phyloP scores from a whole-genome alignment of 2,113 vertebrate species.

The Prietella phreatophila region DNA sequence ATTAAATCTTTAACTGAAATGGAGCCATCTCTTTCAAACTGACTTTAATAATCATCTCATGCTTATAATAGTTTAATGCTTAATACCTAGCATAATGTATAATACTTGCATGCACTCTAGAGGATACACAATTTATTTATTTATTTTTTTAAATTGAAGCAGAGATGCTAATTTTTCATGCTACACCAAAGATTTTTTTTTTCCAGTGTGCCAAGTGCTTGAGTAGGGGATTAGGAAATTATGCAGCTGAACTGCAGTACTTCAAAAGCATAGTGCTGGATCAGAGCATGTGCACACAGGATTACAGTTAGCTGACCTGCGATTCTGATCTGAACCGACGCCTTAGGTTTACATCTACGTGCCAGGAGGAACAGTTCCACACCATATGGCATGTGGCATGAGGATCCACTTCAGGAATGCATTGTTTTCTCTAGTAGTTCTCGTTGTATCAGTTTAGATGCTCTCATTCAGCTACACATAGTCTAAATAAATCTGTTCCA shows the following conservation, averaged over 20 bases:
- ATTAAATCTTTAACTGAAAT: neutral
- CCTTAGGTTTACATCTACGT: constrained; percentile 22
- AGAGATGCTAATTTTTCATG: neutral
- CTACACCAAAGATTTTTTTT: constrained; percentile 1
- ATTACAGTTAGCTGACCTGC: constrained; percentile 49
- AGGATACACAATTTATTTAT: too few relatives aligned
- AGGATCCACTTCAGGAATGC: constrained; percentile 13
- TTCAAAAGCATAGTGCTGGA: constrained; percentile 55
- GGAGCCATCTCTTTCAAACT: neutral
- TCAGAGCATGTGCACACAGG: constrained; percentile 48
- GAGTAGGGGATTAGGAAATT: constrained; percentile 57
- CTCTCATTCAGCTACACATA: neutral
- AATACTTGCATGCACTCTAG: neutral
- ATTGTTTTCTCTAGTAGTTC: constrained; percentile 31
- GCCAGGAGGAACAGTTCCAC: constrained; percentile 17
- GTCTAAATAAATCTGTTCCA: neutral
- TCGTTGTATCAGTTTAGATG: constrained; percentile 22
- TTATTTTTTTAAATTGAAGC: neutral
- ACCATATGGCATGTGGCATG: constrained; percentile 35
- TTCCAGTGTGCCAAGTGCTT: constrained; percentile 43
- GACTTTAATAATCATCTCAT: neutral
- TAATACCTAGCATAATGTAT: neutral
- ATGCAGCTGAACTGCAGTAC: constrained; percentile 53
- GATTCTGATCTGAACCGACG: constrained; percentile 48
- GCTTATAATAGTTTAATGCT: neutral